A percentile compares a stretch with the other conserved stretches of the same genome.
These are phyloP conservation scores for Molossus alvarezi DNA, from an alignment of 2,797 vertebrate species.

Conservation along the genomic window DNA sequence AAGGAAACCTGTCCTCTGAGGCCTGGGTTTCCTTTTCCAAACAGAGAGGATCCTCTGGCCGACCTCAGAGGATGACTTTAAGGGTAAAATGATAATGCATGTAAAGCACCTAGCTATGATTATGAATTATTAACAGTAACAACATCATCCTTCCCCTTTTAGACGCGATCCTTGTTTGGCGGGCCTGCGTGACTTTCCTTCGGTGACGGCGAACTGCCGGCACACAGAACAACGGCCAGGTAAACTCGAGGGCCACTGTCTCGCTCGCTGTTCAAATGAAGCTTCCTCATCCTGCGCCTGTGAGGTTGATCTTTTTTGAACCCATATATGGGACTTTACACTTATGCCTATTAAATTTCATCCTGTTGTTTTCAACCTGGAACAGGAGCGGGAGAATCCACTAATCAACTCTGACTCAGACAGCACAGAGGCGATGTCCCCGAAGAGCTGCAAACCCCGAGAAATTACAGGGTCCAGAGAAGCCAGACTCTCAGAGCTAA, in stretches of 20 bases:
- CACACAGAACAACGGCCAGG: background rate
- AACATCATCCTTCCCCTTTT: background rate
- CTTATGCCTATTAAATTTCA: conserved; percentile 79
- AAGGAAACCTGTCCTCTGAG: background rate
- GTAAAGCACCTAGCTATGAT: background rate
- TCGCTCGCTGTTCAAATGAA: background rate
- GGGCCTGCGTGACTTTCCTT: background rate
- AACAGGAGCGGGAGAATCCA: background rate
- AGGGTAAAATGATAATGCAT: background rate
- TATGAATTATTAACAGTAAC: conserved; percentile 57
- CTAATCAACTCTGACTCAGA: conserved; percentile 66
- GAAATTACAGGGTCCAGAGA: conserved; percentile 22
- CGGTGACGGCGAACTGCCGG: background rate
- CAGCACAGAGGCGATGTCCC: background rate
- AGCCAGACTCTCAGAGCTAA: background rate
- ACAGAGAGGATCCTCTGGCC: background rate
- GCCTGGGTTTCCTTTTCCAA: background rate
- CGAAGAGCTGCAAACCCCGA: background rate
- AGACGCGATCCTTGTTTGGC: accelerated
- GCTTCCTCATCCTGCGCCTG: conserved; percentile 58
- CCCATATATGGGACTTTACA: conserved; percentile 50
- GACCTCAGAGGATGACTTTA: conserved; percentile 6
- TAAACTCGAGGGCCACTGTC: background rate
- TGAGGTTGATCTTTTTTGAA: conserved; percentile 46
- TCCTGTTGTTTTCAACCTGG: conserved; percentile 74